phyloP scores from a whole-genome alignment of 2,113 vertebrate genomes.

The Thymallus thymallus region DNA sequence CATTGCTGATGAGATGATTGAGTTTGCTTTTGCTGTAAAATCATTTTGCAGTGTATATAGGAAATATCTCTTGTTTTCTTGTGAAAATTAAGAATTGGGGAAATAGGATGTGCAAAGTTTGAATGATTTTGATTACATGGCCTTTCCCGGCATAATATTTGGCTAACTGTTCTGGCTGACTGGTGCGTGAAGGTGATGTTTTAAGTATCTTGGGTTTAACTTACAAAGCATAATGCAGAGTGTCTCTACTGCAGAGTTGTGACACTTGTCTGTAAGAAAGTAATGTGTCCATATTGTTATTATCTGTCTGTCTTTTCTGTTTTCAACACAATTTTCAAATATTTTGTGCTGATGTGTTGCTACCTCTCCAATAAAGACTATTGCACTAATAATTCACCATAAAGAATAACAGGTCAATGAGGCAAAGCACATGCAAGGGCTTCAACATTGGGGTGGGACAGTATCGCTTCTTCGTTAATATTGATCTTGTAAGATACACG shows the following conservation, averaged over 20 bases:
- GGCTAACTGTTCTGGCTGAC: too few species aligned
- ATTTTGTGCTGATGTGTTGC: slow-evolving; percentile 38
- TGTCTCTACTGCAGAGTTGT: slow-evolving; percentile 35
- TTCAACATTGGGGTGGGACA: too few species aligned
- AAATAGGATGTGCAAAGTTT: too few species aligned
- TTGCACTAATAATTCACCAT: slow-evolving; percentile 14
- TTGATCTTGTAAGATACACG: too few species aligned
- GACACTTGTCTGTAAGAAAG: slow-evolving; percentile 14
- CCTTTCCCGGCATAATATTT: too few species aligned
- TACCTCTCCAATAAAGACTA: slow-evolving; percentile 66
- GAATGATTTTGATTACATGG: too few species aligned
- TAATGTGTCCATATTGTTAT: background rate
- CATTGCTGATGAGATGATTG: slow-evolving; percentile 6
- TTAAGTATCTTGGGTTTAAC: slow-evolving; percentile 30
- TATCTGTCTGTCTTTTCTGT: slow-evolving; percentile 23
- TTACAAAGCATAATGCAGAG: slow-evolving; percentile 21
- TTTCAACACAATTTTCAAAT: slow-evolving; percentile 28
- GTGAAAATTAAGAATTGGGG: too few species aligned
- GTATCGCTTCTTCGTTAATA: too few species aligned
- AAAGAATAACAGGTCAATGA: background rate
- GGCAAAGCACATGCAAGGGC: background rate
- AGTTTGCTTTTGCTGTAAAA: slow-evolving; percentile 16
- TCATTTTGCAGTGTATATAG: slow-evolving; percentile 3
- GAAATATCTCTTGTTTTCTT: too few species aligned
- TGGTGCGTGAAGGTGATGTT: slow-evolving; percentile 14